phyloP scores from a whole-genome alignment of 64 coral and sea anemone species.

The Astreopora myriophthalma region DNA sequence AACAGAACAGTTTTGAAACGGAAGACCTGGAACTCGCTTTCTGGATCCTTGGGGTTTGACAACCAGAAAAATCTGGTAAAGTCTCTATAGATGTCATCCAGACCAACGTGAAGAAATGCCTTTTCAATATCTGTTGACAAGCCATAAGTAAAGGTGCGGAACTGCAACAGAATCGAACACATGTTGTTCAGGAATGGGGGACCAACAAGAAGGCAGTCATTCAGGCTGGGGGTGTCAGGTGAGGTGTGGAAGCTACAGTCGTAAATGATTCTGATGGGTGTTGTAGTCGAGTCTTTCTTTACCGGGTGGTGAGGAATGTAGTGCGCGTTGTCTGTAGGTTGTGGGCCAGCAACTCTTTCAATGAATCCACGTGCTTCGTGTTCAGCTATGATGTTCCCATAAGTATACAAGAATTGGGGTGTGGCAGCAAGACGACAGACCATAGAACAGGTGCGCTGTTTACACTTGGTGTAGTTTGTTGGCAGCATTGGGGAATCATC shows the following conservation, averaged over 20 bases:
- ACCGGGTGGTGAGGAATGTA: slow-evolving; percentile 66
- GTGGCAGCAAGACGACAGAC: slow-evolving; percentile 20
- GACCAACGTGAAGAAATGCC: slow-evolving; percentile 32
- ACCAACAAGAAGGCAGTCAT: slow-evolving; percentile 53
- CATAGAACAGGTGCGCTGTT: slow-evolving; percentile 17
- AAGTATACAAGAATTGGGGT: slow-evolving; percentile 33
- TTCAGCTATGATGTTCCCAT: neutral
- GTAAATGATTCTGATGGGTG: slow-evolving; percentile 51
- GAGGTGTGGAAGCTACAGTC: slow-evolving; percentile 32
- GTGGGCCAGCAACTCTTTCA: neutral
- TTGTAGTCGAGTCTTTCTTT: slow-evolving; percentile 54
- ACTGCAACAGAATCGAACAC: slow-evolving; percentile 31
- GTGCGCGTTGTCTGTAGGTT: slow-evolving; percentile 35
- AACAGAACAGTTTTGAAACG: too few relatives aligned
- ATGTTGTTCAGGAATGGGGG: slow-evolving; percentile 45
- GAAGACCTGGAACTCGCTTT: slow-evolving; percentile 51
- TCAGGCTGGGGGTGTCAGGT: slow-evolving; percentile 47
- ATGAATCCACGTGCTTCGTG: too few relatives aligned
- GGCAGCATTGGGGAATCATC: slow-evolving; percentile 37
- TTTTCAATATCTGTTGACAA: slow-evolving; percentile 60
- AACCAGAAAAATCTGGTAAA: slow-evolving; percentile 65
- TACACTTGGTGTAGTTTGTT: slow-evolving; percentile 28
- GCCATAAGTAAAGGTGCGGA: slow-evolving; percentile 49
- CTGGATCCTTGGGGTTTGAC: slow-evolving; percentile 5
- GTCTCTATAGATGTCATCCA: slow-evolving; percentile 22